phyloP scores from a whole-genome alignment of 2,888 invertebrate genomes.

The Drosophila rubida region DNA sequence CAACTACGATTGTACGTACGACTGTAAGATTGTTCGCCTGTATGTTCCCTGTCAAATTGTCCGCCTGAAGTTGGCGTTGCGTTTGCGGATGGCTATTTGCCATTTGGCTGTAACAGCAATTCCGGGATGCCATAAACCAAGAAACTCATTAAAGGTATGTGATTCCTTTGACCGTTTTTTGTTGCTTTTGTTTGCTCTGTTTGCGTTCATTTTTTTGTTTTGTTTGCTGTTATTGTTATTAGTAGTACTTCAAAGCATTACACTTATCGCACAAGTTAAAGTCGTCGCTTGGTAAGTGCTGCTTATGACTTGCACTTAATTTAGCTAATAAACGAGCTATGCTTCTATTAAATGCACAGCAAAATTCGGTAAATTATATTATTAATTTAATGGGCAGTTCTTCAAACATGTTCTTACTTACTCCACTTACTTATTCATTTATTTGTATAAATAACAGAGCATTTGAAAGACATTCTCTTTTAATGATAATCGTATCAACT shows the following conservation, averaged over 20 bases:
- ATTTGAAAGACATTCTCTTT: no score
- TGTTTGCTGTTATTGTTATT: slow-evolving; percentile 43
- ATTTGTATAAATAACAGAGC: no score
- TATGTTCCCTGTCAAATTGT: slow-evolving; percentile 32
- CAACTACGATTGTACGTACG: not conserved
- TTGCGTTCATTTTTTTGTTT: not conserved
- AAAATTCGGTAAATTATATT: not conserved
- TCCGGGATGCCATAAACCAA: slow-evolving; percentile 30
- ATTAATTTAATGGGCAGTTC: no score
- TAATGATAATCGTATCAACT: no score
- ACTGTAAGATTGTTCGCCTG: not conserved
- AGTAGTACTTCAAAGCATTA: slow-evolving; percentile 31
- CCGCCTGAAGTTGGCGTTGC: slow-evolving; percentile 18
- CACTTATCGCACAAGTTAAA: slow-evolving; percentile 16
- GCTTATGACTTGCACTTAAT: slow-evolving; percentile 1
- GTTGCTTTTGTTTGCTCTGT: not conserved
- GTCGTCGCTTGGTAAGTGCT: not conserved
- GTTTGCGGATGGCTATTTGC: slow-evolving; percentile 22
- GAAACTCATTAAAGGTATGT: slow-evolving; percentile 48
- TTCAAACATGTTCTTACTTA: no score
- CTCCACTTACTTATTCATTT: no score
- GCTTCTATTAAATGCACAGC: not conserved
- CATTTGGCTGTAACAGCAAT: slow-evolving; percentile 41
- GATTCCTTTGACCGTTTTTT: slow-evolving; percentile 1
- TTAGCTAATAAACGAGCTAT: not conserved